Evolutionary conservation across 2,113 vertebrate genomes (phyloP), one percentile per base, ranked within the genome.

Genomic region (Craseonycteris thonglongyai): DNA sequence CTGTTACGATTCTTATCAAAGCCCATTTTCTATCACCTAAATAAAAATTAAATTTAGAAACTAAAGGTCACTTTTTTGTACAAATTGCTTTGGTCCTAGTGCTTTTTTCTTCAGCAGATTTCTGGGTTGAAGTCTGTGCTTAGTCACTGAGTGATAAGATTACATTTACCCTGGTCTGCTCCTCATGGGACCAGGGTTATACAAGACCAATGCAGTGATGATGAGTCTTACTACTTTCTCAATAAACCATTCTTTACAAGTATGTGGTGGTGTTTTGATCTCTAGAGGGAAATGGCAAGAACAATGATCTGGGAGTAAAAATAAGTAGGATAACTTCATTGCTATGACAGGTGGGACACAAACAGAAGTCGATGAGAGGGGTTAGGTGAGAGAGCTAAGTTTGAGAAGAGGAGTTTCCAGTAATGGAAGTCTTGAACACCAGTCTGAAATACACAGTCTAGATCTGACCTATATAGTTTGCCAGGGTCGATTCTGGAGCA

Each of bases 21-120:
- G 28, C 49, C 65, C 18, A 68, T 94, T 94, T 92, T 42, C 83
- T 93, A 33, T 51, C 75, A 63, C 58, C 49, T 95, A 86, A 86
- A 91, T 96, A 92, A 90, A 96, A 97, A 87, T 89, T 69, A 79
- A 65, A 82, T 93, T 88, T 65, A 66, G 75, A 92, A 92, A 75
- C 56, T 58, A 86, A 86, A 92, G 47, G 76, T 74, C 26, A 56
- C 7, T 63, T 95, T 72, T 10, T 61, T 87, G n/a, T 26, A 91
- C 22, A 87, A 74, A 82, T 82, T 4, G 0, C 18, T 0, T 91
- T 66, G 33, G 47, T 66, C 63, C 28, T 33, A 45, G 74, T 14
- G 10, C 74, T 79, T 86, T 91, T 82, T 49, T 59, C 45, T 47
- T 87, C 28, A 30, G 47, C 81, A 75, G 86, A 40, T 75, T 83